Evolutionary conservation across 2,888 invertebrate species (phyloP).

Genomic region (Drosophila kuntzei): DNA sequence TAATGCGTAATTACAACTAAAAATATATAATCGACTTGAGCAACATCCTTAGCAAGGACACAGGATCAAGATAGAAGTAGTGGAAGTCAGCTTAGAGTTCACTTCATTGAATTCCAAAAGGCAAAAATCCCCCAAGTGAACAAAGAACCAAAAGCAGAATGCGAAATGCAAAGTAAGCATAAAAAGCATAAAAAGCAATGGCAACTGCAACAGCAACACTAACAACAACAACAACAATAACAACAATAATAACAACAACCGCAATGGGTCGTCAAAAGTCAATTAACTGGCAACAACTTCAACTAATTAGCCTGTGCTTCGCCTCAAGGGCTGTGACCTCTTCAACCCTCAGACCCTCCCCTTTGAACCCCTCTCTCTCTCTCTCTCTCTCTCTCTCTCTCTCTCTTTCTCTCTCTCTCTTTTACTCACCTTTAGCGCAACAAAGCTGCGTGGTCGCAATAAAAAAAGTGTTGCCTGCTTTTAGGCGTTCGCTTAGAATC

Average conservation of each 20-base stretch:
- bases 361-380: neutral
- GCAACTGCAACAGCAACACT: constrained; percentile 23
- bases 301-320: constrained; percentile 72
- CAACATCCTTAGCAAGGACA: constrained; percentile 1
- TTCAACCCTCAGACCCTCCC: constrained; percentile 16
- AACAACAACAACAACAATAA: constrained; percentile 15
- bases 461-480: constrained; percentile 56
- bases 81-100: constrained; percentile 63
- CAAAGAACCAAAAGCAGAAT: constrained; percentile 22
- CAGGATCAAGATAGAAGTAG: constrained; percentile 7
- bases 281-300: constrained; percentile 76
- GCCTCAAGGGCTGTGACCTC: constrained; percentile 57
- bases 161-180: constrained; percentile 38
- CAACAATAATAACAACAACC: constrained; percentile 59
- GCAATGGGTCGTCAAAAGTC: constrained; percentile 71
- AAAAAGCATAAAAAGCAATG: constrained; percentile 53
- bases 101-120: constrained; percentile 74
- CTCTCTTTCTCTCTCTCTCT: neutral
- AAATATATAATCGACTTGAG: constrained; percentile 44
- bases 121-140: constrained; percentile 33
- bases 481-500: constrained; percentile 32
- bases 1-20: constrained; percentile 74
- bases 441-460: constrained; percentile 10
- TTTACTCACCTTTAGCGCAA: neutral
- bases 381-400: neutral